These are phyloP conservation scores for Gracilinanus agilis DNA, from an alignment of 2,113 vertebrate genomes.

Conservation along the genomic window DNA sequence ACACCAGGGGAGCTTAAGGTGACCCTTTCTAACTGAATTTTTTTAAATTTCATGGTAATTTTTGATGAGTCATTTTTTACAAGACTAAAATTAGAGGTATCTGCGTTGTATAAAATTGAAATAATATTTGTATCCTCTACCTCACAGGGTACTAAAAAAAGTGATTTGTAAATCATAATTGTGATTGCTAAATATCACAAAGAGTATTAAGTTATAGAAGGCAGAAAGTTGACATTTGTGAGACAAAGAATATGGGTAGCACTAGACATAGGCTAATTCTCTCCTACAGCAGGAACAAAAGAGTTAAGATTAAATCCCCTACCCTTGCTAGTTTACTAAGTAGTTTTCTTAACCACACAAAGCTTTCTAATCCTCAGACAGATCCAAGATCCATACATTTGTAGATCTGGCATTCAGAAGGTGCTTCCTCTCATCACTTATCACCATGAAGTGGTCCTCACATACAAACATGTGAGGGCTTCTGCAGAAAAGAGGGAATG, in stretches of 20 bases:
- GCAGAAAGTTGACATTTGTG: neutral
- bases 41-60: neutral
- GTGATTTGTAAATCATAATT: neutral
- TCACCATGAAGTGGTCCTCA: neutral
- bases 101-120: neutral
- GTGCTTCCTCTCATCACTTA: neutral
- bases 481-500: neutral
- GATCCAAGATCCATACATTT: conserved; percentile 43
- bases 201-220: neutral
- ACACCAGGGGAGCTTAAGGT: neutral
- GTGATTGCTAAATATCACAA: neutral
- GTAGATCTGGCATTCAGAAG: conserved; percentile 36
- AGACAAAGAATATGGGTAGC: neutral
- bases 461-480: neutral
- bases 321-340: neutral
- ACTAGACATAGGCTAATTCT: neutral
- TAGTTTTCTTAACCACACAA: neutral
- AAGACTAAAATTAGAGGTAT: neutral
- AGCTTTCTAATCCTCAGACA: conserved; percentile 29
- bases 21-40: neutral
- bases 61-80: neutral
- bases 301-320: neutral
- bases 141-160: neutral
- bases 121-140: neutral
- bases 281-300: neutral